These are phyloP conservation scores for Nestor notabilis DNA, from an alignment of 2,113 vertebrate species.

Conservation along the genomic window DNA sequence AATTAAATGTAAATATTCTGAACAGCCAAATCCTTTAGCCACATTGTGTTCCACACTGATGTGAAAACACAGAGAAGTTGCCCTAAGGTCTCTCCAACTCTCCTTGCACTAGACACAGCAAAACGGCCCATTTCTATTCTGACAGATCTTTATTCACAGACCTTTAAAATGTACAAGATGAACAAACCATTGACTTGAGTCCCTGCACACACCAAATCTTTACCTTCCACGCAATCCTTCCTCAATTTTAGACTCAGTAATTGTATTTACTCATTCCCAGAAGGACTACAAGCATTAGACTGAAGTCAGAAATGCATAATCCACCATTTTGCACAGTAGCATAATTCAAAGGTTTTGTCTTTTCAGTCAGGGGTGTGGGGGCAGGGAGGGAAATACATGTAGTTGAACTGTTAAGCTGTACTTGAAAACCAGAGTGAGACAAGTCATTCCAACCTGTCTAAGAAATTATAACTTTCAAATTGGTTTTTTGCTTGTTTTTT, in stretches of 20 bases:
- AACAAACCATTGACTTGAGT: background rate
- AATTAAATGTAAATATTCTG: conserved; percentile 25
- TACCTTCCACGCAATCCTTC: background rate
- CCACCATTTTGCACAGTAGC: background rate
- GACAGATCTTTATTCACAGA: background rate
- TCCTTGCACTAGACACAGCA: background rate
- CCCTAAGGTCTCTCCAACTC: background rate
- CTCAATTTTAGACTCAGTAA: background rate
- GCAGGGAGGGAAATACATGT: rapidly evolving
- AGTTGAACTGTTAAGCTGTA: background rate
- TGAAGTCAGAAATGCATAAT: background rate
- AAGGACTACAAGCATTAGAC: background rate
- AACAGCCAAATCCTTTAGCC: background rate
- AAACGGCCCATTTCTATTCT: background rate
- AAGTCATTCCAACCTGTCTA: background rate
- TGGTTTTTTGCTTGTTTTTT: background rate
- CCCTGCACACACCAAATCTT: background rate
- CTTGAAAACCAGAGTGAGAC: background rate
- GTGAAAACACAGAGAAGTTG: background rate
- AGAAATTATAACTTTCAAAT: background rate
- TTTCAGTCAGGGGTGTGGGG: background rate
- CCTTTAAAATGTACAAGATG: background rate
- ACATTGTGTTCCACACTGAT: background rate
- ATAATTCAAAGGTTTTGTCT: background rate
- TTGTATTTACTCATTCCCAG: background rate